Evolutionary conservation across 2,888 invertebrate species (phyloP).

Genomic region (Drosophila demipolita): DNA sequence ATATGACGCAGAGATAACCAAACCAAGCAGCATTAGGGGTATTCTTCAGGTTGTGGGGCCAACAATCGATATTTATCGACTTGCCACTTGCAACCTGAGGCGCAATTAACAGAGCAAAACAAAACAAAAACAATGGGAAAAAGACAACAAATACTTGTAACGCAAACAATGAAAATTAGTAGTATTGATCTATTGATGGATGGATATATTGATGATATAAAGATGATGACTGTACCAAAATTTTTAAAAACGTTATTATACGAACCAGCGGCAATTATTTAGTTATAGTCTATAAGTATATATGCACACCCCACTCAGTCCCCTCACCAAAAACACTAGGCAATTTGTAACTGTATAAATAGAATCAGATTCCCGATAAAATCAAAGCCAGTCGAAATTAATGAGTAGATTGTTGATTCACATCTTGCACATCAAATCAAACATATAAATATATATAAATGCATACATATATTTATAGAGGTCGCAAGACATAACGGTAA

Average conservation of each 20-base stretch:
- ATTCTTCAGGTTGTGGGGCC: slow-evolving; percentile 32
- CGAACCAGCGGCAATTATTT: slow-evolving; percentile 62
- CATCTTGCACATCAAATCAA: slow-evolving; percentile 7
- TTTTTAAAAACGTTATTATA: slow-evolving; percentile 58
- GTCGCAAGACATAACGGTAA: slow-evolving; percentile 41
- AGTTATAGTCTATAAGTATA: slow-evolving; percentile 71
- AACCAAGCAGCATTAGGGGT: slow-evolving; percentile 63
- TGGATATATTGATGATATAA: slow-evolving; percentile 30
- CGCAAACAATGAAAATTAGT: slow-evolving; percentile 20
- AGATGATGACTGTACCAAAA: slow-evolving; percentile 75
- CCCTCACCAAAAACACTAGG: slow-evolving; percentile 43
- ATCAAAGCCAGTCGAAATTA: slow-evolving; percentile 15
- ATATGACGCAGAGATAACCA: slow-evolving; percentile 60
- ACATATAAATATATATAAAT: slow-evolving; percentile 29
- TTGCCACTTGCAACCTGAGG: slow-evolving; percentile 12
- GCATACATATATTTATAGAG: slow-evolving; percentile 27
- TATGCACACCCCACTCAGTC: background rate
- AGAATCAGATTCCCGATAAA: slow-evolving; percentile 10
- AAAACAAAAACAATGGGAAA: background rate
- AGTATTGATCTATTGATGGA: slow-evolving; percentile 19
- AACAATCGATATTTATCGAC: slow-evolving; percentile 17
- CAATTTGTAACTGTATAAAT: slow-evolving; percentile 70
- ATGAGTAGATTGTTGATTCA: slow-evolving; percentile 27
- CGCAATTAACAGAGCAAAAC: slow-evolving; percentile 16
- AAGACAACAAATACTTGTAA: slow-evolving; percentile 16